phyloP scores from a whole-genome alignment of 2,797 vertebrate species.

The Carduelis carduelis region DNA sequence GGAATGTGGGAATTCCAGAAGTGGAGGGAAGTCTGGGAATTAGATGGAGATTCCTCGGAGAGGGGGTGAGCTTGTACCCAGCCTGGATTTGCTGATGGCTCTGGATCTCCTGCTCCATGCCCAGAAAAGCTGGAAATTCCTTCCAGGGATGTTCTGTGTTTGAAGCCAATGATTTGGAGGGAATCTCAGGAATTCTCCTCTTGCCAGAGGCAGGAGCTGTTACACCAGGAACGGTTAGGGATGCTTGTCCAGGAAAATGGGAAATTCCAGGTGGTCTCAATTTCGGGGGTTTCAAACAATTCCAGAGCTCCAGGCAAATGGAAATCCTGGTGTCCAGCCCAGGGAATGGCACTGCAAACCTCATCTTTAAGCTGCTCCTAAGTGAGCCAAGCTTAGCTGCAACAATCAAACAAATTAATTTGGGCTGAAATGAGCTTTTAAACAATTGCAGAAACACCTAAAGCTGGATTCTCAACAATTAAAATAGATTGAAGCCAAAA shows the following conservation, averaged over 20 bases:
- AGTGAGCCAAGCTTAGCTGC: not conserved
- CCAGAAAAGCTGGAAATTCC: conserved; percentile 25
- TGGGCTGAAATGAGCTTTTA: no score
- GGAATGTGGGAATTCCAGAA: not conserved
- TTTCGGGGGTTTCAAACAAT: not conserved
- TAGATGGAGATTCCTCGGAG: accelerated
- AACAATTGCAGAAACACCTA: not conserved
- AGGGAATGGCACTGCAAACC: not conserved
- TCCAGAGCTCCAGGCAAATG: not conserved
- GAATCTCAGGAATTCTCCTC: not conserved
- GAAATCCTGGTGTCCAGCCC: not conserved
- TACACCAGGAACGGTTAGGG: not conserved
- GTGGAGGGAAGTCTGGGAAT: not conserved
- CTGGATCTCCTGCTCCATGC: not conserved
- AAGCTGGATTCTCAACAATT: not conserved
- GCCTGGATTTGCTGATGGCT: not conserved
- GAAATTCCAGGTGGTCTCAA: not conserved
- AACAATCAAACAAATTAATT: not conserved
- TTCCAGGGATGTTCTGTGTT: not conserved
- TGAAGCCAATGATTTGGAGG: not conserved
- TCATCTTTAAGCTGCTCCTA: not conserved
- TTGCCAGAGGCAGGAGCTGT: not conserved
- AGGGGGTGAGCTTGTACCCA: not conserved
- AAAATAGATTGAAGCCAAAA: not conserved
- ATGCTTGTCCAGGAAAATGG: not conserved